Percentiles rank a stretch among this genome's conserved stretches.
Evolutionary conservation across 2,113 vertebrate genomes (phyloP).

Genomic region (Hemibagrus wyckioides): DNA sequence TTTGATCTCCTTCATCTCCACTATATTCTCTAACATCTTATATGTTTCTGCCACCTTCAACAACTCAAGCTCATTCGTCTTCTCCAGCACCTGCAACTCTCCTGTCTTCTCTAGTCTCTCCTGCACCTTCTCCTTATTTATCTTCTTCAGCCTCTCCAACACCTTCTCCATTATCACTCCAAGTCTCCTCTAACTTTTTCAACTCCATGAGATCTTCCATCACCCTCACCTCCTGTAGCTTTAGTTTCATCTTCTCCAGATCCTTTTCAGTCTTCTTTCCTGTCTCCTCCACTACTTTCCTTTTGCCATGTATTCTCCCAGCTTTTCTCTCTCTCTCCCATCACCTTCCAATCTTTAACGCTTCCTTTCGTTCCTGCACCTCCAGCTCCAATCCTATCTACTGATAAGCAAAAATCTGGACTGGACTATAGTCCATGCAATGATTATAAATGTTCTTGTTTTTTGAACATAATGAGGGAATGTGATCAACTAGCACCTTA

Average conservation of each 20-base stretch:
- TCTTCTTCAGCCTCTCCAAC: neutral
- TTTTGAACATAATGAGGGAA: slow-evolving; percentile 11
- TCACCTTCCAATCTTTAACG: neutral
- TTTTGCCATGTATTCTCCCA: neutral
- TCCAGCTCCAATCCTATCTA: neutral
- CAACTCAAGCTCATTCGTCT: neutral
- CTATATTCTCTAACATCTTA: neutral
- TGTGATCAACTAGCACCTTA: slow-evolving; percentile 18
- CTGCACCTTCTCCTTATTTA: neutral
- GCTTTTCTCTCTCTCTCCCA: too few relatives aligned
- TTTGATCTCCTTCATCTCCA: neutral
- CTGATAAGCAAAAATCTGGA: slow-evolving; percentile 2
- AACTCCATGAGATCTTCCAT: neutral
- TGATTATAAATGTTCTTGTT: slow-evolving; percentile 6
- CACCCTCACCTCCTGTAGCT: neutral
- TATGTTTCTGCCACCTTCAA: neutral
- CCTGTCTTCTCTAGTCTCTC: neutral
- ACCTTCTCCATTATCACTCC: neutral
- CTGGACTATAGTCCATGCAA: neutral
- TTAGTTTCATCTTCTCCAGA: neutral
- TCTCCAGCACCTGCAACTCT: neutral
- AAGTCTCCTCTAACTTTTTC: neutral
- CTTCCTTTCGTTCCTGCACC: neutral
- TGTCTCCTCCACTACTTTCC: neutral
- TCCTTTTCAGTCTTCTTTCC: neutral